phyloP scores from a whole-genome alignment of 2,888 invertebrate genomes.

The Tipula unca region DNA sequence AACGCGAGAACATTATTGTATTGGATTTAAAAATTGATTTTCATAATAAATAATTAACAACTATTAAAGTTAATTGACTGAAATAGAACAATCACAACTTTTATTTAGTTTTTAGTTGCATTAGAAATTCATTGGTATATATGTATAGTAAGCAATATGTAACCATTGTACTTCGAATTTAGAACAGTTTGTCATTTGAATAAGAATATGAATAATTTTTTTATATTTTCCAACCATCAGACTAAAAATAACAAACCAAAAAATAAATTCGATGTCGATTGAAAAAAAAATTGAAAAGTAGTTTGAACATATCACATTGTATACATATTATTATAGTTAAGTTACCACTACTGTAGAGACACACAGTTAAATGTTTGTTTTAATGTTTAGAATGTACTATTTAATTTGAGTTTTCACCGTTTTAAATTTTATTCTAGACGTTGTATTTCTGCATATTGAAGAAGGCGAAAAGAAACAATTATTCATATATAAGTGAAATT shows the following conservation, averaged over 20 bases:
- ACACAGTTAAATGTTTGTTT: not conserved
- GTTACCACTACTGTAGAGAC: not conserved
- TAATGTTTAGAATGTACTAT: not conserved
- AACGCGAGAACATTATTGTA: not conserved
- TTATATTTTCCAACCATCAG: not conserved
- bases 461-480: too few species aligned
- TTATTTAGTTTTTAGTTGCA: not conserved
- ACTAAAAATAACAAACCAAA: not conserved
- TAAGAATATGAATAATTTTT: not conserved
- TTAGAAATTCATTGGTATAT: not conserved
- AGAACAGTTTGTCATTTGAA: not conserved
- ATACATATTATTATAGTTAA: too few species aligned
- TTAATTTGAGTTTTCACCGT: not conserved
- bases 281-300: not conserved
- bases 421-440: not conserved
- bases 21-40: not conserved
- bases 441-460: too few species aligned
- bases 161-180: not conserved
- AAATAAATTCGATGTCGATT: not conserved
- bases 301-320: not conserved
- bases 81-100: not conserved
- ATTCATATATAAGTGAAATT: too few species aligned
- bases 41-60: not conserved
- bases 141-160: not conserved
- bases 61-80: slow-evolving; percentile 14